Percentiles rank a stretch among this genome's conserved stretches.
phyloP scores from a whole-genome alignment of 2,113 vertebrate species.

The Phycodurus eques region DNA sequence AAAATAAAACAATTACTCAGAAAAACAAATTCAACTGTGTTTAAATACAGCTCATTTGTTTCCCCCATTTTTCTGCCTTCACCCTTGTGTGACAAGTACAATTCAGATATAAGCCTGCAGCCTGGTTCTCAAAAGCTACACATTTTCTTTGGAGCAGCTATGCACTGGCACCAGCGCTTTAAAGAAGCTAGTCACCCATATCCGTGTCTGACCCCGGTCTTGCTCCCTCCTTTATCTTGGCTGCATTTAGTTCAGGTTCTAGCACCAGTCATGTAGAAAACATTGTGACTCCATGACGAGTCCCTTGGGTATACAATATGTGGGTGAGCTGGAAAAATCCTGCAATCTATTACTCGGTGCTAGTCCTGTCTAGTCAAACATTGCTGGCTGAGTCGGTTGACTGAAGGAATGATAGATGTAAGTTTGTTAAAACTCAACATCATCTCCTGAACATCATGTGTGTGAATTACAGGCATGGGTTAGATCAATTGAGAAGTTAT shows the following conservation, averaged over 20 bases:
- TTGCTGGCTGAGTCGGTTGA: slow-evolving; percentile 42
- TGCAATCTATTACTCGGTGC: slow-evolving; percentile 51
- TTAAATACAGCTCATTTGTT: background rate
- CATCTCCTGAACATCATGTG: no score
- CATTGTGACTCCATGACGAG: slow-evolving; percentile 48
- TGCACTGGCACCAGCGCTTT: slow-evolving; percentile 9
- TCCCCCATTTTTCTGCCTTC: background rate
- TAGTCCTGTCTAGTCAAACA: slow-evolving; percentile 54
- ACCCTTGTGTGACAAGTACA: background rate
- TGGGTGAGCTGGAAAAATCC: slow-evolving; percentile 52
- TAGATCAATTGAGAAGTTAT: no score
- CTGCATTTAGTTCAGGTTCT: slow-evolving; percentile 36
- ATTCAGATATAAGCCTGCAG: background rate
- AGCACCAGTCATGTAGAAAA: slow-evolving; percentile 62
- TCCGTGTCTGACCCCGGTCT: slow-evolving; percentile 46
- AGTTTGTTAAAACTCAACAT: background rate
- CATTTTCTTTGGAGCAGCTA: background rate
- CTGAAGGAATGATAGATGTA: slow-evolving; percentile 56
- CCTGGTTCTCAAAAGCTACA: background rate
- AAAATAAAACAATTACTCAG: background rate
- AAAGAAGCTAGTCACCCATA: slow-evolving; percentile 56
- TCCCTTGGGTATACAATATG: slow-evolving; percentile 40
- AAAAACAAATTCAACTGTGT: background rate
- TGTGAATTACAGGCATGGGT: background rate
- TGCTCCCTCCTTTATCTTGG: slow-evolving; percentile 16